Evolutionary conservation across 2,113 vertebrate genomes (phyloP), one percentile per base, ranked within the genome.

Genomic region (Thunnus maccoyii): DNA sequence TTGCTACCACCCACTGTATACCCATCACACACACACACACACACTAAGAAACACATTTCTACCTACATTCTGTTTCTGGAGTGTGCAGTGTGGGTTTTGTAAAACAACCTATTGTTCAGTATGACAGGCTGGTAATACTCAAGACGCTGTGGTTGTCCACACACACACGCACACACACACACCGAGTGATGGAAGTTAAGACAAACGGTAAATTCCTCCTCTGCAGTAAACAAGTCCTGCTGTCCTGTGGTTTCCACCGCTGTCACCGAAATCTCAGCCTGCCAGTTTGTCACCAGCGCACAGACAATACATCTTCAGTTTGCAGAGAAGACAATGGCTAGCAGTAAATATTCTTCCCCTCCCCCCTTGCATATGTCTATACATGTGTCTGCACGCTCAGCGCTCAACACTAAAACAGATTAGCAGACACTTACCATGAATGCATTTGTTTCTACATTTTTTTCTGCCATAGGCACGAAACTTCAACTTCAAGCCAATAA

Each of bases 91-190:
- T 47, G 73, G 86, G 61, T 54, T 84, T 80, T 74, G 76, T 86
- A 86, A 84, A 84, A 81, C 85, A 88, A 64, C 44, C 78, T 58
- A 83, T 91, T 91, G 87, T 93, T 92, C 74, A 58, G 76, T 56
- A 10, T 74, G 88, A 91, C 86, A 78, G 56, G 41, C 76, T 56
- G 16, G 61, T 83, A 65, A 84, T 80, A 48, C 86, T 68, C 58
- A 77, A 79, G 62, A 83, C 68, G 44, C 55, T 74, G 82, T 57
- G 82, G 78, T 87, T 83, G 54, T 80, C 25, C 36, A 51, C 48
- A 74, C 12, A 76, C 58, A 80, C 47, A 74, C 69, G 79, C 71
- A 50, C 51, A 62, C 65, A 64, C 68, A 36, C 67, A 50, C 36
- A 61, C n/a, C 10, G n/a, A 87, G 67, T 52, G 61, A 84, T 80